These are phyloP conservation scores for Drosophila ogumai DNA, from an alignment of 1,140 invertebrate genomes.

Conservation along the genomic window DNA sequence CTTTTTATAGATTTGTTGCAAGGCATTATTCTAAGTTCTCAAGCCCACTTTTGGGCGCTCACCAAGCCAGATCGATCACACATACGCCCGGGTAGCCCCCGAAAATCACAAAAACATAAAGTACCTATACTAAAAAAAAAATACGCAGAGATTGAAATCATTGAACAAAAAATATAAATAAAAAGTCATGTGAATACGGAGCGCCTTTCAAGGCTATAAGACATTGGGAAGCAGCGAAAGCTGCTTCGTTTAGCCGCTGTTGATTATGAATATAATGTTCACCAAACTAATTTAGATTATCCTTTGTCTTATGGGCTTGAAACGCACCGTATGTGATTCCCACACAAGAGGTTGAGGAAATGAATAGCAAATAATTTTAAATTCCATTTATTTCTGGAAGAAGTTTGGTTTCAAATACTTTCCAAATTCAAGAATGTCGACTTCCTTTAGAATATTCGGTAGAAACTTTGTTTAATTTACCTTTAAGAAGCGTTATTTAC, in stretches of 20 bases:
- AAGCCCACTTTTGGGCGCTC: slow-evolving; percentile 37
- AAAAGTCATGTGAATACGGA: slow-evolving; percentile 11
- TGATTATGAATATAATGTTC: slow-evolving; percentile 49
- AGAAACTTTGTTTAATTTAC: slow-evolving; percentile 5
- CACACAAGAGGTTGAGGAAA: not conserved
- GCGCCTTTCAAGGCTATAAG: slow-evolving; percentile 40
- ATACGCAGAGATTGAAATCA: slow-evolving; percentile 18
- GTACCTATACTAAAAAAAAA: slow-evolving; percentile 55
- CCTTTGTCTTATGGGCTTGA: slow-evolving; percentile 41
- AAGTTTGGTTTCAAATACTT: slow-evolving; percentile 5
- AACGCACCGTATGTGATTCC: slow-evolving; percentile 29
- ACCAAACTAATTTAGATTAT: slow-evolving; percentile 42
- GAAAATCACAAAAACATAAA: slow-evolving; percentile 57
- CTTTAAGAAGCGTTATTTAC: slow-evolving; percentile 7
- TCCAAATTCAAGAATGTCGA: slow-evolving; percentile 1
- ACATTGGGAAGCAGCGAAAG: slow-evolving; percentile 34
- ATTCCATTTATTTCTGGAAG: not conserved
- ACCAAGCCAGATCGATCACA: slow-evolving; percentile 32
- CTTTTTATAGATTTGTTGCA: slow-evolving; percentile 59
- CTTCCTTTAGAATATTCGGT: slow-evolving; percentile 4
- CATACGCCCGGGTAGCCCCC: slow-evolving; percentile 26
- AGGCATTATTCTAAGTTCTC: slow-evolving; percentile 40
- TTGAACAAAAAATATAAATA: slow-evolving; percentile 12
- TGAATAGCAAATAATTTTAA: not conserved
- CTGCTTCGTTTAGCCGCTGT: slow-evolving; percentile 42